A percentile compares a stretch with the other conserved stretches of the same genome.
Evolutionary conservation across 2,797 vertebrate genomes (phyloP).

Genomic region (Notoglanidium macrostoma): DNA sequence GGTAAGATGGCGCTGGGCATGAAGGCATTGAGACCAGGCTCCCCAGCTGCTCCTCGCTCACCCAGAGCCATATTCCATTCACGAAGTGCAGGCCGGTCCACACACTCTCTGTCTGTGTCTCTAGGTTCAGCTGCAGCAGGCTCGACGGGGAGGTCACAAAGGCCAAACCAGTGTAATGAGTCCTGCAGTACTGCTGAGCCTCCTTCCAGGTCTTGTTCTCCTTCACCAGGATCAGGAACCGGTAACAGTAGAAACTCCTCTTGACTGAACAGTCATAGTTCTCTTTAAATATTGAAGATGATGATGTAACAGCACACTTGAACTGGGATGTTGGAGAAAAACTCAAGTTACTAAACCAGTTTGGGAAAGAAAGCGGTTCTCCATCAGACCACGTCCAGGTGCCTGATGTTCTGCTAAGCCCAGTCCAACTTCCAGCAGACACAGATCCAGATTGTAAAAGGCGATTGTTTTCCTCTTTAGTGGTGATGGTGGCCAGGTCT

Average conservation of each 20-base stretch:
- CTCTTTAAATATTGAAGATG: not conserved
- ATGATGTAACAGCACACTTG: not conserved
- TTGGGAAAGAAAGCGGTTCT: not conserved
- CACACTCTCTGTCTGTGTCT: conserved; percentile 24
- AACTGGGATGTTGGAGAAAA: rapidly evolving
- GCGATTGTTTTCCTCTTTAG: not conserved
- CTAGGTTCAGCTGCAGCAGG: conserved; percentile 50
- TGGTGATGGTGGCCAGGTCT: conserved; percentile 33
- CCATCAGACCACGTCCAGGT: conserved; percentile 2
- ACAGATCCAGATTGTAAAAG: not conserved
- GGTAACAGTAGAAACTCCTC: not conserved
- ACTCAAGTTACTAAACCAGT: not conserved
- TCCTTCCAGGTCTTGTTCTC: conserved; percentile 63
- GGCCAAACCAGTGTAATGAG: conserved; percentile 52
- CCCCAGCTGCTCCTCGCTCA: not conserved
- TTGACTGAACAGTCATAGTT: not conserved
- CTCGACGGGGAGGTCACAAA: conserved; percentile 53
- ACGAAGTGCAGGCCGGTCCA: conserved; percentile 65
- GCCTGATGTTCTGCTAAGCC: not conserved
- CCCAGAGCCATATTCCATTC: conserved; percentile 27
- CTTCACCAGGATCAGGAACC: conserved; percentile 45
- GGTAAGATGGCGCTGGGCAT: not conserved
- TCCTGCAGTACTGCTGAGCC: conserved; percentile 59
- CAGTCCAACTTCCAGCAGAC: conserved; percentile 3
- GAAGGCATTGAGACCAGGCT: not conserved